Evolutionary conservation across 1,140 invertebrate species (phyloP).

Genomic region (Lutraria rhynchaena): DNA sequence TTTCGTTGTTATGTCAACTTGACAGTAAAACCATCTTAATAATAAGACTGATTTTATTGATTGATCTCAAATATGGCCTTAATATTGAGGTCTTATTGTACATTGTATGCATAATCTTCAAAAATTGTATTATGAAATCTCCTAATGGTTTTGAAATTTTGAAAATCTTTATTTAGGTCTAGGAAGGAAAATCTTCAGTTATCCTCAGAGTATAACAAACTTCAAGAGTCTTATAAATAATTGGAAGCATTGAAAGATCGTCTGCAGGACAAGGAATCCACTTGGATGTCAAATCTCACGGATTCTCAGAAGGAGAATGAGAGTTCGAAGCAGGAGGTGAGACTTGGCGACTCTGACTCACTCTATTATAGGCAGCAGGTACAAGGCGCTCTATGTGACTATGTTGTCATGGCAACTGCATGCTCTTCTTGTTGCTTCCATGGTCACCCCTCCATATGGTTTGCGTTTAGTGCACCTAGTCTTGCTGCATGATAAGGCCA

Average conservation of each 20-base stretch:
- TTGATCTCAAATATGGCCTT: no score
- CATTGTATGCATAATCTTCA: no score
- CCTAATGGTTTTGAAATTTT: no score
- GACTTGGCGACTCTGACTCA: slow-evolving; percentile 54
- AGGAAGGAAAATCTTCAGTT: slow-evolving; percentile 79
- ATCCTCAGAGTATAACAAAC: slow-evolving; percentile 78
- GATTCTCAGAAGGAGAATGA: slow-evolving; percentile 81
- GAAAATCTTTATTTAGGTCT: slow-evolving; percentile 72
- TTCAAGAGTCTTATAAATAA: slow-evolving; percentile 80
- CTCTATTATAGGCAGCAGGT: slow-evolving; percentile 52
- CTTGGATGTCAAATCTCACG: slow-evolving; percentile 77
- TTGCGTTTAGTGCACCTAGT: no score
- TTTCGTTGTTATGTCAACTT: no score
- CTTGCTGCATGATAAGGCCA: no score
- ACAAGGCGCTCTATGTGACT: slow-evolving; percentile 7
- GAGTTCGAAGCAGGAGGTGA: slow-evolving; percentile 78
- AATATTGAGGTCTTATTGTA: no score
- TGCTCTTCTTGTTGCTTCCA: background rate
- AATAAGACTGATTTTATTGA: no score
- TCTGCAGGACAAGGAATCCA: slow-evolving; percentile 71
- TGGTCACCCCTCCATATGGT: no score
- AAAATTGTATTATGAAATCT: no score
- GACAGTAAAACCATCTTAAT: no score
- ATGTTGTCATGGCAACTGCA: slow-evolving; percentile 20
- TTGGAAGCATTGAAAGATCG: slow-evolving; percentile 78